Evolutionary conservation across 92 coral and sea anemone species (phyloP).

Genomic region (Zoanthus sociatus): DNA sequence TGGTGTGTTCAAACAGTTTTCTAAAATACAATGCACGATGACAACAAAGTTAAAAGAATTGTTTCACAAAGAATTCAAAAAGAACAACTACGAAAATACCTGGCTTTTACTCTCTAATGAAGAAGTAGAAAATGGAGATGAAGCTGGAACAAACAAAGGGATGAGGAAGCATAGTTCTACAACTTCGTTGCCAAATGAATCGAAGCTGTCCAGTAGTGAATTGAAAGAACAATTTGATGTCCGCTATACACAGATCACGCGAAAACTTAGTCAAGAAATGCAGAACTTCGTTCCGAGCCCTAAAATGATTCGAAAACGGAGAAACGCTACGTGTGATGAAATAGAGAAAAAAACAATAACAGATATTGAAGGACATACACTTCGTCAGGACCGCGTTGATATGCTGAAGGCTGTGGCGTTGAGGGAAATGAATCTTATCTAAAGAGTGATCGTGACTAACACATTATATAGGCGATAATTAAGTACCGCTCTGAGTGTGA

Average conservation of each 20-base stretch:
- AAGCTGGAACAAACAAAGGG: background rate
- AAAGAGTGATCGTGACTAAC: background rate
- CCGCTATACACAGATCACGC: conserved; percentile 28
- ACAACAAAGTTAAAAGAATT: conserved; percentile 27
- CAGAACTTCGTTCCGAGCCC: conserved; percentile 44
- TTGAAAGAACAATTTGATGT: background rate
- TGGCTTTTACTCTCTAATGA: conserved; percentile 21
- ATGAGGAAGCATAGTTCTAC: conserved; percentile 25
- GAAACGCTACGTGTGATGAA: conserved; percentile 45
- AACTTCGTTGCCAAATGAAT: conserved; percentile 4
- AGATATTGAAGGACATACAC: conserved; percentile 40
- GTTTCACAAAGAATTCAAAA: conserved; percentile 19
- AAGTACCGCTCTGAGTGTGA: background rate
- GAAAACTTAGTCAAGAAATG: conserved; percentile 45
- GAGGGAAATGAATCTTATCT: conserved; percentile 50
- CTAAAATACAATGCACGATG: background rate
- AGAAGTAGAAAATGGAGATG: background rate
- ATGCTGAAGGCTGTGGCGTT: conserved; percentile 39
- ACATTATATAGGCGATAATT: background rate
- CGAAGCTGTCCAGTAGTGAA: background rate
- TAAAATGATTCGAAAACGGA: conserved; percentile 45
- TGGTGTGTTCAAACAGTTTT: background rate
- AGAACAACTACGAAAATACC: conserved; percentile 19
- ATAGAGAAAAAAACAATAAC: conserved; percentile 38
- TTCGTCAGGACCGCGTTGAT: conserved; percentile 34